A percentile compares a stretch with the other conserved stretches of the same genome.
These are phyloP conservation scores for Euborellia annulipes DNA, from an alignment of 1,140 invertebrate species.

Conservation along the genomic window DNA sequence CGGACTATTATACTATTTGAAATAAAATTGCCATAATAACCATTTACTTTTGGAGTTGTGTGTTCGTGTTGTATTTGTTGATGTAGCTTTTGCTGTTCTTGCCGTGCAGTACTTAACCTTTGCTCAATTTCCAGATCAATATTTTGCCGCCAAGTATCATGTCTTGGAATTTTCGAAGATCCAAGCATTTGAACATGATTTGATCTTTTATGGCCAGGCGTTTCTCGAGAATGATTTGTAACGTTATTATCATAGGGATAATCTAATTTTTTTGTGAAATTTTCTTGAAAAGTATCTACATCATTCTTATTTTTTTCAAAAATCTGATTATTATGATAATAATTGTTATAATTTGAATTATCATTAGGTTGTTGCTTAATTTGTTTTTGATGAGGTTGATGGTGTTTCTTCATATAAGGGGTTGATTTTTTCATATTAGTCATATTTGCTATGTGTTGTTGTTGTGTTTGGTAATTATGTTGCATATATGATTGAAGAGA, in stretches of 20 bases:
- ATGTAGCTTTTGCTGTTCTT: conserved; percentile 10
- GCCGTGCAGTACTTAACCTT: conserved; percentile 20
- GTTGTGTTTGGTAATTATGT: no score
- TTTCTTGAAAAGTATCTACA: no score
- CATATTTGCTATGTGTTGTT: neutral
- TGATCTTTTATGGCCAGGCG: neutral
- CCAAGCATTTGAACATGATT: conserved; percentile 10
- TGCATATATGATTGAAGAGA: no score
- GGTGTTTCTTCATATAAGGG: no score
- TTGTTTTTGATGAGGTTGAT: no score
- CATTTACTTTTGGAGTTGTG: conserved; percentile 6
- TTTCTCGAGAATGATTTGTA: neutral
- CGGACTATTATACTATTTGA: conserved; percentile 11
- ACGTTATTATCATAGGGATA: neutral
- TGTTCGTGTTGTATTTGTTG: conserved; percentile 10
- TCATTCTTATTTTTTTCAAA: no score
- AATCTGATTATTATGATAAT: no score
- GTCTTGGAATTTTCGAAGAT: conserved; percentile 30
- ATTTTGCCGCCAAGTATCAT: conserved; percentile 33
- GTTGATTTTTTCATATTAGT: neutral
- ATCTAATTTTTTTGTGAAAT: neutral
- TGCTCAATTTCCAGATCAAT: conserved; percentile 39
- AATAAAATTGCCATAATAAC: conserved; percentile 16
- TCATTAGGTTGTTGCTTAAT: no score
- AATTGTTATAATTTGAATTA: no score